Conservation (phyloP, 2,113 vertebrate genomes). For the Myocastor coypus region DNA sequence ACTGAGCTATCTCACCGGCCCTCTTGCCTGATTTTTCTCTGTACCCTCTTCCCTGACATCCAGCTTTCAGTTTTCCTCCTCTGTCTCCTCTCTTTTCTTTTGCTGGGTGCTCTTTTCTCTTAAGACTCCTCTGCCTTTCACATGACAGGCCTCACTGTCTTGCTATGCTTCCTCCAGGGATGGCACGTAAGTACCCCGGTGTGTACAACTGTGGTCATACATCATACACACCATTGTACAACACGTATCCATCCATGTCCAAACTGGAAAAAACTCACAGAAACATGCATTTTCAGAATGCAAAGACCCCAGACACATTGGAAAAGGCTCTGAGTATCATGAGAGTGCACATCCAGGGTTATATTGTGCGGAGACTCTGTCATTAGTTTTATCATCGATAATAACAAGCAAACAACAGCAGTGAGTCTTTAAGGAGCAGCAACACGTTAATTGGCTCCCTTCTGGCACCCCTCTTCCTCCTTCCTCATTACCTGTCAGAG, state of each 20-base stretch:
- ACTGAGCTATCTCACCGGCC: no score
- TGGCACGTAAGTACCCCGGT: neutral
- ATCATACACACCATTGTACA: neutral
- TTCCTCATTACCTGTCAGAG: neutral
- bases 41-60: slow-evolving; percentile 4
- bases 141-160: neutral
- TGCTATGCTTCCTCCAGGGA: neutral
- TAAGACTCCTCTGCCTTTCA: neutral
- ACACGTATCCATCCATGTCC: neutral
- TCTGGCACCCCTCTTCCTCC: slow-evolving; percentile 25
- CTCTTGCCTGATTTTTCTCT: slow-evolving; percentile 7
- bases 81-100: neutral
- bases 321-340: neutral
- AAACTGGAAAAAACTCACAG: neutral
- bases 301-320: neutral
- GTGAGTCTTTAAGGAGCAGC: neutral
- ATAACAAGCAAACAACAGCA: slow-evolving; percentile 40
- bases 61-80: neutral
- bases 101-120: slow-evolving; percentile 23
- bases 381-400: slow-evolving; percentile 56
- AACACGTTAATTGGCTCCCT: slow-evolving; percentile 27
- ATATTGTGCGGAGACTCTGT: slow-evolving; percentile 11
- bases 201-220: neutral
- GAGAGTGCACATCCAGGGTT: neutral
- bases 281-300: neutral